A percentile compares a stretch with the other conserved stretches of the same genome.
Conservation (phyloP, 2,797 vertebrate species). For the Muraenolepis orangiensis region DNA sequence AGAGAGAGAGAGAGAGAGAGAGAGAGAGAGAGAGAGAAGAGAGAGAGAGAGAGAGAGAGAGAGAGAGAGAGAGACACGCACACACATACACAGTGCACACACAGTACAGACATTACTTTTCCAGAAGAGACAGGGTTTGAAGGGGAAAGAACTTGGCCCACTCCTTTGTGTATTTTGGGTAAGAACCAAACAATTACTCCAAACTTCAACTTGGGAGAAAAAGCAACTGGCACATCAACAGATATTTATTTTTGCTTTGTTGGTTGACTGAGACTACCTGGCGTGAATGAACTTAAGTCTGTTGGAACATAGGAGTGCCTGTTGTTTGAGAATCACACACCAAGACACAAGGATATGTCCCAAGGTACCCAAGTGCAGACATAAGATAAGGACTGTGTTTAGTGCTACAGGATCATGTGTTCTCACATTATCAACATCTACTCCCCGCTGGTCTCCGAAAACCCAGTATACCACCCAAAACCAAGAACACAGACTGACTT, state of each 20-base stretch:
- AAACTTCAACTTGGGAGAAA: background rate
- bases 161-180: conserved; percentile 30
- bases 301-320: conserved; percentile 2
- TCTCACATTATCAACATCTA: conserved; percentile 23
- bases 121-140: background rate
- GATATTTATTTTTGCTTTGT: background rate
- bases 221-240: conserved; percentile 3
- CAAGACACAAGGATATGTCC: conserved; percentile 15
- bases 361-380: conserved; percentile 10
- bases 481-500: background rate
- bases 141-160: background rate
- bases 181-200: conserved; percentile 1
- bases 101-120: background rate
- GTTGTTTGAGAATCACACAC: conserved; percentile 37
- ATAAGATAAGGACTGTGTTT: conserved; percentile 33
- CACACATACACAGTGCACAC: background rate
- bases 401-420: conserved; percentile 25
- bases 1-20: conserved; percentile 5
- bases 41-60: conserved; percentile 7
- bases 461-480: conserved; percentile 23
- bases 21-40: conserved; percentile 1
- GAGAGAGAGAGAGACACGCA: background rate
- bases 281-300: conserved; percentile 12
- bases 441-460: conserved; percentile 23
- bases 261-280: conserved; percentile 16